These are phyloP conservation scores for Melanotus villosus DNA, from an alignment of 2,888 invertebrate genomes.

Conservation along the genomic window DNA sequence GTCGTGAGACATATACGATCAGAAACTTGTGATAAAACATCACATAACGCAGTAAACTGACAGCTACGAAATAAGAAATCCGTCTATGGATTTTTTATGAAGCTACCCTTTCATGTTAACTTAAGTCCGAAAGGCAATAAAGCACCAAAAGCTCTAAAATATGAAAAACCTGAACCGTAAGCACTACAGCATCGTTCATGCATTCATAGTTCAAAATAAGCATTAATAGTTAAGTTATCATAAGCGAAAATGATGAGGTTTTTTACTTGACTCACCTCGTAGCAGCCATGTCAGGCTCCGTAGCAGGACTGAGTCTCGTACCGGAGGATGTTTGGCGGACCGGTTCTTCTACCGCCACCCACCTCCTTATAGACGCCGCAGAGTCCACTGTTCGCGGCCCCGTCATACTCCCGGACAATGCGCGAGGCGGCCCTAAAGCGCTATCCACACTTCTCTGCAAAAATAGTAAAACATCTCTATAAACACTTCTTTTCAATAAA, in stretches of 20 bases:
- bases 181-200: background rate
- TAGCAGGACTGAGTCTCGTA: slow-evolving; percentile 68
- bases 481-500: too few species aligned
- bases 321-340: slow-evolving; percentile 60
- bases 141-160: background rate
- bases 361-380: slow-evolving; percentile 53
- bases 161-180: background rate
- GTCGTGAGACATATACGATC: slow-evolving; percentile 2
- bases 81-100: slow-evolving; percentile 22
- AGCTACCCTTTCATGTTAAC: slow-evolving; percentile 16
- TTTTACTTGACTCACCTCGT: slow-evolving; percentile 54
- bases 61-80: slow-evolving; percentile 22
- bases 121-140: background rate
- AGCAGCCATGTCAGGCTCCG: slow-evolving; percentile 65
- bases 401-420: slow-evolving; percentile 58
- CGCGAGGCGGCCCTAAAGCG: slow-evolving; percentile 60
- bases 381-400: slow-evolving; percentile 60
- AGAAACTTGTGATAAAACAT: slow-evolving; percentile 13
- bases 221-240: background rate
- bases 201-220: background rate
- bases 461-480: slow-evolving; percentile 10
- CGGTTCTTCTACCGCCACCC: slow-evolving; percentile 64
- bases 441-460: slow-evolving; percentile 67
- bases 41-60: slow-evolving; percentile 12
- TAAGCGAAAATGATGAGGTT: background rate